Base-by-base conservation (phyloP, 2,797 vertebrate genomes). In the Scleropages formosus region DNA sequence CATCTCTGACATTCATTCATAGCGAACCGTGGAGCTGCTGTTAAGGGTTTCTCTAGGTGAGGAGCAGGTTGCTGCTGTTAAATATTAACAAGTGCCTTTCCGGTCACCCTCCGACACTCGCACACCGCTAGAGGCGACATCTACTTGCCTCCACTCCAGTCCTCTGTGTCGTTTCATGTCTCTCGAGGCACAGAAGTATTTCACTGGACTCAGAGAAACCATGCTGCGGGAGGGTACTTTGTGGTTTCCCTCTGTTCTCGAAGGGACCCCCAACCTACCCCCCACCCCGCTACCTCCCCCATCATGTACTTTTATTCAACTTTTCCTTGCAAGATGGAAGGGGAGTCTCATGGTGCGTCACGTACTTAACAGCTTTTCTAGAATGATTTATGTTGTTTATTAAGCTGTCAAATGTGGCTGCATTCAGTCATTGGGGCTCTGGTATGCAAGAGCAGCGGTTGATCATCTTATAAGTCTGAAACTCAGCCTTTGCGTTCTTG, bases 71-170 rank as follows among this genome's bases (percentile, higher is more conserved):
- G 61, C 27, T 27, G 58, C 61, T 79, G 63, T 75, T 60, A 85
- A 81, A 83, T 81, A 85, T 81, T 85, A 79, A 82, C 70, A 62
- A 51, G 73, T 49, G 71, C 71, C 67, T 77, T 65, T 47, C 74
- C 73, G 65, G 56, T 27, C 20, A 22, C 67, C 65, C 22, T 27
- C 58, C 72, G 39, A 46, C 59, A 24, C 70, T 75, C 11, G 13
- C 11, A 20, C 70, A 51, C 79, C 1, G 39, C 46, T 47, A n/a
- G 70, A 63, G 31, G 31, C 31, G 31, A 56, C 60, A 76, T 72
- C 39, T 26, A 75, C 77, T 74, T 75, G 46, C 3, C 64, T 60
- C 15, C 8, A n/a, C 39, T 39, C 20, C 49, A 44, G 69, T 44
- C 22, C 4, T 12, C 27, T 9, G 1, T 46, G 22, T 66, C 22